A percentile compares a stretch with the other conserved stretches of the same genome.
These are phyloP conservation scores for Adelosebastes latens DNA, from an alignment of 2,797 vertebrate species.

Conservation along the genomic window DNA sequence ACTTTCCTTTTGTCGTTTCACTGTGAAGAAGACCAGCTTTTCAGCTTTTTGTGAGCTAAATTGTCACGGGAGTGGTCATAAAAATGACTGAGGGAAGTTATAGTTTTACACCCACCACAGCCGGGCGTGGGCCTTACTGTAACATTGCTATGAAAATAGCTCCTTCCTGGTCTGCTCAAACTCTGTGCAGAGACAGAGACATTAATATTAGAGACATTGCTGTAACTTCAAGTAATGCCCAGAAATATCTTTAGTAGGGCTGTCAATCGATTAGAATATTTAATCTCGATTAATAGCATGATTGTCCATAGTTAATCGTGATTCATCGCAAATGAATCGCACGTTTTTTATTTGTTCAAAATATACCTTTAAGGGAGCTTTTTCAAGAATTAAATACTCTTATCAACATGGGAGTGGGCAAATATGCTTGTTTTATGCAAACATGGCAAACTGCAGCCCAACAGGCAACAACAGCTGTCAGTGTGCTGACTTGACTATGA, in stretches of 20 bases:
- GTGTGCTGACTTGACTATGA: too few relatives aligned
- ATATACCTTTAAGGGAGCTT: too few relatives aligned
- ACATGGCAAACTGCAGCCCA: too few relatives aligned
- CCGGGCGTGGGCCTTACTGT: constrained; percentile 16
- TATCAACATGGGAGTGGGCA: too few relatives aligned
- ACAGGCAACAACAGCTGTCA: too few relatives aligned
- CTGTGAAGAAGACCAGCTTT: neutral
- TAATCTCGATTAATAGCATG: too few relatives aligned
- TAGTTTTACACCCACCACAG: neutral
- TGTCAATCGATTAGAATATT: too few relatives aligned
- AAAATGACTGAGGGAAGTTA: constrained; percentile 13
- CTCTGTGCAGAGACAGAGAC: neutral
- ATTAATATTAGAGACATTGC: neutral
- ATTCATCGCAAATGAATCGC: too few relatives aligned
- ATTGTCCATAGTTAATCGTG: too few relatives aligned
- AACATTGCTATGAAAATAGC: constrained; percentile 11
- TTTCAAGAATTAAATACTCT: too few relatives aligned
- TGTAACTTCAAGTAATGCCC: neutral
- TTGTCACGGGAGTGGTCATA: neutral
- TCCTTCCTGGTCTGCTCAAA: neutral
- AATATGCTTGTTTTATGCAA: too few relatives aligned
- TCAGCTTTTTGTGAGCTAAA: constrained; percentile 8
- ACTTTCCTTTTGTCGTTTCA: neutral
- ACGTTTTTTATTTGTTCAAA: too few relatives aligned
- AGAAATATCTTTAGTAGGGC: neutral